These are phyloP conservation scores for Saturnia japonica DNA, from an alignment of 2,888 invertebrate species.

Conservation along the genomic window DNA sequence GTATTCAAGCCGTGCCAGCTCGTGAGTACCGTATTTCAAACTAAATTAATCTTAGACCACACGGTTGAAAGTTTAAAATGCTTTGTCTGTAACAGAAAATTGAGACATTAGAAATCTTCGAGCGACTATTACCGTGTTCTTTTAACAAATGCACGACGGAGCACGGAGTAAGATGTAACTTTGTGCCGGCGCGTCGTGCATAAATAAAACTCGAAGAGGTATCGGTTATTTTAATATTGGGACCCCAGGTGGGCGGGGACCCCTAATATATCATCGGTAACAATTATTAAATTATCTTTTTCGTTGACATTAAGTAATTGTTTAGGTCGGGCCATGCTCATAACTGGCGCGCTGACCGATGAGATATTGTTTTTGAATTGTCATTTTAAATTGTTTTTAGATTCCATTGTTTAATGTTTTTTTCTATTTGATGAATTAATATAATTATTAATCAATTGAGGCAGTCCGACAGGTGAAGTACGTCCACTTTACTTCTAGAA, in stretches of 20 bases:
- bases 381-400: constrained; percentile 51
- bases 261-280: constrained; percentile 74
- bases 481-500: no score
- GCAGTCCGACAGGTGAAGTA: no score
- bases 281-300: constrained; percentile 82
- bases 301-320: constrained; percentile 82
- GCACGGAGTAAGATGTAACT: constrained; percentile 78
- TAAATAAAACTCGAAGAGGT: constrained; percentile 72
- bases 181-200: constrained; percentile 66
- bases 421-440: background rate
- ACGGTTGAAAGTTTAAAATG: constrained; percentile 44
- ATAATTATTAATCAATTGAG: background rate
- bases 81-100: constrained; percentile 52
- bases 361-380: constrained; percentile 68
- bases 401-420: constrained; percentile 49
- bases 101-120: constrained; percentile 80
- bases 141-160: constrained; percentile 78
- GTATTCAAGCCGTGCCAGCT: constrained; percentile 37
- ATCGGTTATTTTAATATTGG: constrained; percentile 75
- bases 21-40: constrained; percentile 52
- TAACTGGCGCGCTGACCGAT: constrained; percentile 62
- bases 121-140: constrained; percentile 79
- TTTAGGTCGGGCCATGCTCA: constrained; percentile 62
- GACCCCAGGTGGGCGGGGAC: constrained; percentile 76
- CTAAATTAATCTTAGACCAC: constrained; percentile 38